phyloP scores from a whole-genome alignment of 2,797 vertebrate species.

The Erpetoichthys calabaricus region DNA sequence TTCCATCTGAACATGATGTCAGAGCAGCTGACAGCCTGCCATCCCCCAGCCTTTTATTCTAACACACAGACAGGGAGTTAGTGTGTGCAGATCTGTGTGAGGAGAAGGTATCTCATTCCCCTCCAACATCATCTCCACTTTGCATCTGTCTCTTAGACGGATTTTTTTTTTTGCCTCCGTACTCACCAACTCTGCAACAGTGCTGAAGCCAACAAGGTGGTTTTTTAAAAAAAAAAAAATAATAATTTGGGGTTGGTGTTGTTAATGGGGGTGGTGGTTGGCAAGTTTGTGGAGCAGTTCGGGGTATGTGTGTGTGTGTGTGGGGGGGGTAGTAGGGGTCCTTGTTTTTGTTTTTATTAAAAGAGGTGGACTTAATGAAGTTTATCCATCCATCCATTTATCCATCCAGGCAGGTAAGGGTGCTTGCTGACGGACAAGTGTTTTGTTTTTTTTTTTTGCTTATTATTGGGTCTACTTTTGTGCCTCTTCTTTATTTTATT shows the following conservation, averaged over 20 bases:
- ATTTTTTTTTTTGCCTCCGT: constrained; percentile 71
- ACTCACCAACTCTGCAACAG: constrained; percentile 48
- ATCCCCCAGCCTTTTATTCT: constrained; percentile 99
- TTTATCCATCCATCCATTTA: constrained; percentile 97
- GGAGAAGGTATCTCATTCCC: constrained; percentile 98
- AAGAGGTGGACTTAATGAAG: constrained; percentile 96
- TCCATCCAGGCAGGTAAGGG: constrained; percentile 98
- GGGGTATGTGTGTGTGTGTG: no score
- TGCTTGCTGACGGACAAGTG: no score
- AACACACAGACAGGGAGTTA: constrained; percentile 97
- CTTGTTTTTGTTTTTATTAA: no score
- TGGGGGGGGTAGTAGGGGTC: no score
- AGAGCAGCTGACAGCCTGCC: constrained; percentile 99
- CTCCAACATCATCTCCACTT: constrained; percentile 99
- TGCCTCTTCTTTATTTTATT: no score
- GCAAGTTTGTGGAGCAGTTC: no score
- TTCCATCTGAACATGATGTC: constrained; percentile 99
- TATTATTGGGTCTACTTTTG: no score
- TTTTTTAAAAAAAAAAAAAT: no score
- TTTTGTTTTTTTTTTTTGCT: no score
- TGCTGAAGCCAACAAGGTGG: constrained; percentile 75
- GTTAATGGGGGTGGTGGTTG: no score
- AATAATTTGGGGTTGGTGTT: no score
- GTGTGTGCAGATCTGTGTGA: constrained; percentile 78
- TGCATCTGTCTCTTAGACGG: constrained; percentile 99